A percentile compares a stretch with the other conserved stretches of the same genome.
Evolutionary conservation across 2,113 vertebrate genomes (phyloP).

Genomic region (Eira barbara): DNA sequence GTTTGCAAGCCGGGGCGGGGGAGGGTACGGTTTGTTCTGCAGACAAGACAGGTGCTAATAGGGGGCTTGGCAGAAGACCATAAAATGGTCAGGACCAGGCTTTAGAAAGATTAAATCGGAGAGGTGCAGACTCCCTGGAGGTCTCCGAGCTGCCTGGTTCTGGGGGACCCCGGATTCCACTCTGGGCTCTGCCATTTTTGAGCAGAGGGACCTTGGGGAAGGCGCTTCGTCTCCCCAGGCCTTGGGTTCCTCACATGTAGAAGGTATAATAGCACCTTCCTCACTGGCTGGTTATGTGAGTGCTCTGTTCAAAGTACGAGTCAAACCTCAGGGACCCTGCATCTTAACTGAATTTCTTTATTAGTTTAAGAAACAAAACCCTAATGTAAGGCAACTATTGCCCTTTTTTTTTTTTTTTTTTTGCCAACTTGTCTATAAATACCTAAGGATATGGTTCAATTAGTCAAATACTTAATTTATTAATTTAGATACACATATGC

Average conservation of each 20-base stretch:
- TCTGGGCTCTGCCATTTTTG: neutral
- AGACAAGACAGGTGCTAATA: neutral
- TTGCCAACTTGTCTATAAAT: neutral
- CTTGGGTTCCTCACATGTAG: neutral
- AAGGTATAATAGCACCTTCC: no score
- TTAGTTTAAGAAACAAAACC: neutral
- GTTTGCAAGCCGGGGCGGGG: neutral
- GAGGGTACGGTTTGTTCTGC: neutral
- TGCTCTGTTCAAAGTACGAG: neutral
- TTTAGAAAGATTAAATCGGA: neutral
- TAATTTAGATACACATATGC: neutral
- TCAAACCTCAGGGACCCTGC: neutral
- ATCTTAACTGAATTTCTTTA: neutral
- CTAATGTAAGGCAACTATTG: neutral
- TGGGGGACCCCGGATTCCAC: neutral
- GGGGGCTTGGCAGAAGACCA: neutral
- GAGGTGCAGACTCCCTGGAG: neutral
- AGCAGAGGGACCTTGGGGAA: neutral
- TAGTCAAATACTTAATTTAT: neutral
- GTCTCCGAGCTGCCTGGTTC: neutral
- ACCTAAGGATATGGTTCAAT: neutral
- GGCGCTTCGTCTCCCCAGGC: accelerated
- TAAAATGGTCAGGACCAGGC: neutral
- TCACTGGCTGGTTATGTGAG: neutral
- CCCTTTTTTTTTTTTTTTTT: neutral